These are phyloP conservation scores for Drosophila neocordata DNA, from an alignment of 1,140 invertebrate species.

Conservation along the genomic window DNA sequence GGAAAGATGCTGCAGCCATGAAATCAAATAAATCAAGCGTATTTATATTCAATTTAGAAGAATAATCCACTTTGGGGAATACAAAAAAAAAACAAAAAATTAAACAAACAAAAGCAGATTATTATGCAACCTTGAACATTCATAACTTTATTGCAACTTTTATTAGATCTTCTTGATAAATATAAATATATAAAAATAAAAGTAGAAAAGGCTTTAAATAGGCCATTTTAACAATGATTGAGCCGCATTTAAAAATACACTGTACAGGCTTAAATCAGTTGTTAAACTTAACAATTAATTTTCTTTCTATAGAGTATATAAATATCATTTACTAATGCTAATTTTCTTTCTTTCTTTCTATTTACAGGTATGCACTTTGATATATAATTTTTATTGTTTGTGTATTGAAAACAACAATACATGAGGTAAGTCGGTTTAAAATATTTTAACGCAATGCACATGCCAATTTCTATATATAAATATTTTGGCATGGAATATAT, in stretches of 20 bases:
- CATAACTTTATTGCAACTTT: too few species aligned
- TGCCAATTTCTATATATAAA: constrained; percentile 62
- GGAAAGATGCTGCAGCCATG: constrained; percentile 23
- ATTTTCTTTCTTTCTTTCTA: constrained; percentile 1
- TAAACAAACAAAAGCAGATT: background rate
- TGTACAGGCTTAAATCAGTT: too few species aligned
- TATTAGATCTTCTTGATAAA: too few species aligned
- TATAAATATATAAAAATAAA: too few species aligned
- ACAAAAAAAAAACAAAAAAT: background rate
- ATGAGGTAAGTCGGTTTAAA: constrained; percentile 5
- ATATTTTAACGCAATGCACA: constrained; percentile 46
- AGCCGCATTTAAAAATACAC: too few species aligned
- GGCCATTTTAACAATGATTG: too few species aligned
- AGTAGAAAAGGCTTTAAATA: too few species aligned
- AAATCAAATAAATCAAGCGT: constrained; percentile 44
- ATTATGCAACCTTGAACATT: too few species aligned
- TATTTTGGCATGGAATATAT: background rate
- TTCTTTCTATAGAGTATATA: background rate
- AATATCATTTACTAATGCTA: background rate
- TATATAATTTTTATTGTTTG: constrained; percentile 5
- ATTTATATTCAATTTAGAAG: constrained; percentile 20
- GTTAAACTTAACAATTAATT: background rate
- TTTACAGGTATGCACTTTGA: constrained; percentile 13
- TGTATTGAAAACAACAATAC: background rate
- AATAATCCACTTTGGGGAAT: background rate